Evolutionary conservation across 2,113 vertebrate species (phyloP), one percentile per base, ranked within the genome.

Genomic region (Fukomys damarensis): DNA sequence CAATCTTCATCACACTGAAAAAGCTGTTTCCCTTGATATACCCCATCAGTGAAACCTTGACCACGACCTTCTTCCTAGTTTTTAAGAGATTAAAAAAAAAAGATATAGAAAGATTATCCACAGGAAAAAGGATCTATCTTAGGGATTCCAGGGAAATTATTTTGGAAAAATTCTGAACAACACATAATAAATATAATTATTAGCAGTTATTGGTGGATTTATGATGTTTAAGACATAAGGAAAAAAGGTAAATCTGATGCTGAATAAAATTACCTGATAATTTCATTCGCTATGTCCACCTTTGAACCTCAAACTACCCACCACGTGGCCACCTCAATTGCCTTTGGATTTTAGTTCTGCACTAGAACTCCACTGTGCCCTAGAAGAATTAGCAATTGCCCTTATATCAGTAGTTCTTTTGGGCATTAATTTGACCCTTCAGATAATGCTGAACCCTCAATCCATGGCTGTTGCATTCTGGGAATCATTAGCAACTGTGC

Each of bases 1-100:
- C 99, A 99, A 92, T 99, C 99, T 19, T 99, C 99, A 98, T 99
- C 99, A 26, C 99, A 99, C 97, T 99, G 99, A 98, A 99, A 99
- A 72, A 99, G 99, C 95, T 99, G 99, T 82, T 99, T 99, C 95
- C 99, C 99, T 98, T 99, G 99, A 98, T 99, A 99, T 14, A 99
- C 99, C 68, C 99, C 99, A 97, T 99, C 99, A 1, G 99, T 99
- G 98, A 99, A 99, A 93, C 99, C 99, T 98, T 99, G 99, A 96
- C 99, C 99, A 0, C 99, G 98, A 89, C 99, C 99, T 98, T 99
- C 99, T 99, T 99, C 99, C 99, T 99, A 97, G 95, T 96, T 96
- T 96, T 82, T 49, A 95, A 95, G 58, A 56, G 43, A 86, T 49
- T 6, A 49, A 14, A 35, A 61, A 56, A 12, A 8, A 61, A 19